Percentiles rank a stretch among this genome's conserved stretches.
These are phyloP conservation scores for Scaptomyza montana DNA, from an alignment of 1,140 invertebrate genomes.

Conservation along the genomic window DNA sequence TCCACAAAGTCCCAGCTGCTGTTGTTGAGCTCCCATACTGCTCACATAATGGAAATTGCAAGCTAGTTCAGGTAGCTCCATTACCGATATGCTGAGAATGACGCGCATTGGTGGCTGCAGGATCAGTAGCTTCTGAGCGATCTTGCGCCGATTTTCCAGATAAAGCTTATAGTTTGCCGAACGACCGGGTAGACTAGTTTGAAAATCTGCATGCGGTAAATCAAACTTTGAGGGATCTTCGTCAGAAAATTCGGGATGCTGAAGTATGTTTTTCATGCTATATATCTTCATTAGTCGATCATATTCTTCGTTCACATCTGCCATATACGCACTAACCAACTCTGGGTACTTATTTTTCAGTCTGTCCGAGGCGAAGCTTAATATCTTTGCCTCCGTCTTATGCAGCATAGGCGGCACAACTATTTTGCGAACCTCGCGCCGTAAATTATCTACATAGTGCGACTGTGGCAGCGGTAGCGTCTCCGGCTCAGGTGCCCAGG, in stretches of 20 bases:
- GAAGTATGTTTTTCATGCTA: constrained; percentile 79
- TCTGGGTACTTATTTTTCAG: constrained; percentile 72
- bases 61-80: constrained; percentile 84
- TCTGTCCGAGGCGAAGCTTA: constrained; percentile 66
- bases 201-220: constrained; percentile 56
- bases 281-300: constrained; percentile 79
- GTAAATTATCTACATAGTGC: constrained; percentile 77
- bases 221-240: constrained; percentile 69
- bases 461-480: constrained; percentile 61
- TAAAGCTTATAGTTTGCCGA: constrained; percentile 86
- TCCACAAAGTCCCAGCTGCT: constrained; percentile 82
- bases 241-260: constrained; percentile 63
- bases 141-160: constrained; percentile 85
- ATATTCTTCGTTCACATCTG: constrained; percentile 75
- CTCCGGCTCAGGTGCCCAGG: constrained; percentile 56
- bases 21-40: constrained; percentile 82
- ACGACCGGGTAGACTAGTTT: constrained; percentile 83
- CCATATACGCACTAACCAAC: constrained; percentile 75
- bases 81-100: constrained; percentile 85
- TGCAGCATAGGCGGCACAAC: constrained; percentile 76
- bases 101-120: constrained; percentile 87
- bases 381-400: constrained; percentile 75
- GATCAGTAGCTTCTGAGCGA: constrained; percentile 85
- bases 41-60: constrained; percentile 79
- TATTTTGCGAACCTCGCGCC: constrained; percentile 73